Percentiles rank a stretch among this genome's conserved stretches.
Evolutionary conservation across 2,797 vertebrate genomes (phyloP).

Genomic region (Halcyon chelicuti): DNA sequence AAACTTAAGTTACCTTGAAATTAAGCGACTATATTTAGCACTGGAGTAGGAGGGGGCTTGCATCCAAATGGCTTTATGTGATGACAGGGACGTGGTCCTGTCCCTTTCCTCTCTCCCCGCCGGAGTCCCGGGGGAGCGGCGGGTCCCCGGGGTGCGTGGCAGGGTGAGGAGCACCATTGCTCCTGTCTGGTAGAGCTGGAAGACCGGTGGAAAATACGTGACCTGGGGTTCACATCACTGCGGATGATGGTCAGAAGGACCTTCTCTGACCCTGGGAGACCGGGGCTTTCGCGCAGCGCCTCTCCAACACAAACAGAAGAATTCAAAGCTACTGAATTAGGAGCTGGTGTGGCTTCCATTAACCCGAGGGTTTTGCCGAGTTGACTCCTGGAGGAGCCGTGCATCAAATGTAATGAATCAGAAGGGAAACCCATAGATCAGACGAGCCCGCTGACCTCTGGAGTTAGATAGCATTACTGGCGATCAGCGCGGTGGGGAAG

Average conservation of each 20-base stretch:
- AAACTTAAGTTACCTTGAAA: not conserved
- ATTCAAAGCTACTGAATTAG: conserved; percentile 64
- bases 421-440: conserved; percentile 21
- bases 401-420: conserved; percentile 45
- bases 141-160: not conserved
- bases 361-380: conserved; percentile 45
- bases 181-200: not conserved
- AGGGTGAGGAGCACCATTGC: not conserved
- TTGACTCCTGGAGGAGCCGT: not conserved
- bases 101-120: not conserved
- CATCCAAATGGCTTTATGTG: not conserved
- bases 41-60: not conserved
- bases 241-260: not conserved
- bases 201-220: not conserved
- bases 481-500: not conserved
- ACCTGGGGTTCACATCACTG: conserved; percentile 45
- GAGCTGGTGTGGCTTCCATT: conserved; percentile 69
- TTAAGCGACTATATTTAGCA: not conserved
- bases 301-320: not conserved
- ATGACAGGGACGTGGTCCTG: fast-evolving
- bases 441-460: conserved; percentile 54
- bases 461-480: conserved; percentile 41
- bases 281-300: not conserved
- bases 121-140: fast-evolving
- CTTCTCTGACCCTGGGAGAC: conserved; percentile 41